These are phyloP conservation scores for Sycophila texana DNA, from an alignment of 2,888 invertebrate genomes.

Conservation along the genomic window DNA sequence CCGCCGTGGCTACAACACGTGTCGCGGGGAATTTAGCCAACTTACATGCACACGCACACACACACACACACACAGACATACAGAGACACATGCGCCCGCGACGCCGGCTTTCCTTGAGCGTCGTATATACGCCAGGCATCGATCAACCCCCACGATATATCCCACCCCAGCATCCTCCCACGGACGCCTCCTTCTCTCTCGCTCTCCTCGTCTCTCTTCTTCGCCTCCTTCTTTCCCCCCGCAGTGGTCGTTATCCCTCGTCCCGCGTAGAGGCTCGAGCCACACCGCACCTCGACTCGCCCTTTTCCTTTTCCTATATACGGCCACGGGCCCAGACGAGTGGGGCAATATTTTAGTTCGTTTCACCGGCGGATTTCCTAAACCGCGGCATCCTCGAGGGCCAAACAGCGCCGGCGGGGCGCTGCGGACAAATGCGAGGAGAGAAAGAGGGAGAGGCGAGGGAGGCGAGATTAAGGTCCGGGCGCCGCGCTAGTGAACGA, in stretches of 20 bases:
- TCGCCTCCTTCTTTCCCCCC: slow-evolving; percentile 28
- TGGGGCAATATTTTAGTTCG: slow-evolving; percentile 60
- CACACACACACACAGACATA: not conserved
- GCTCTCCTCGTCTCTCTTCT: slow-evolving; percentile 23
- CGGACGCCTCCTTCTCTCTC: not conserved
- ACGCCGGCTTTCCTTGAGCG: not conserved
- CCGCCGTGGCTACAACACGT: slow-evolving; percentile 23
- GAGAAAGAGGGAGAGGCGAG: slow-evolving; percentile 18
- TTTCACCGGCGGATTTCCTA: slow-evolving; percentile 61
- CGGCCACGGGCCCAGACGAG: slow-evolving; percentile 16
- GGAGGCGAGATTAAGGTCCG: slow-evolving; percentile 41
- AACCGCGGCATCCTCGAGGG: slow-evolving; percentile 36
- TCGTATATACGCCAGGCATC: slow-evolving; percentile 20
- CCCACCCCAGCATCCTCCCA: not conserved
- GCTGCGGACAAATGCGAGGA: slow-evolving; percentile 42
- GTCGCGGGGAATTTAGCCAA: slow-evolving; percentile 36
- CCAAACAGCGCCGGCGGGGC: slow-evolving; percentile 7
- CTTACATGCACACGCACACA: not conserved
- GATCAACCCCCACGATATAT: slow-evolving; percentile 26
- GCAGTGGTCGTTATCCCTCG: slow-evolving; percentile 14
- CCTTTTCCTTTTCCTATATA: not conserved
- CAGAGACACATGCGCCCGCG: no score
- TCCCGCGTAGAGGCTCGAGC: not conserved
- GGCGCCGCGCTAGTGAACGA: slow-evolving; percentile 2
- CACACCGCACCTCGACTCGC: not conserved